phyloP scores from a whole-genome alignment of 2,113 vertebrate genomes.

The Athene noctua region DNA sequence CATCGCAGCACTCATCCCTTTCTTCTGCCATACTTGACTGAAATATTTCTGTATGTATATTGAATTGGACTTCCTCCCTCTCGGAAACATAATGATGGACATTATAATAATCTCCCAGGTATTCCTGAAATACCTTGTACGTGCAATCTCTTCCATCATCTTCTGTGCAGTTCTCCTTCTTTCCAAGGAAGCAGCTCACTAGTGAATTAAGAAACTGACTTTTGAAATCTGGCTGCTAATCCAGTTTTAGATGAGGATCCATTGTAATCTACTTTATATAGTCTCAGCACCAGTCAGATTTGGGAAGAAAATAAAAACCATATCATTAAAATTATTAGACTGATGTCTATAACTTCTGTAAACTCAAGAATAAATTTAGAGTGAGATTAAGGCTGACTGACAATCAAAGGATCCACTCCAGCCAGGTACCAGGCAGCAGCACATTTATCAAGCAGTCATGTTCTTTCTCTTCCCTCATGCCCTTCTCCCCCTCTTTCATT shows the following conservation, averaged over 20 bases:
- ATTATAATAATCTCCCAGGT: background rate
- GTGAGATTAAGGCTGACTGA: background rate
- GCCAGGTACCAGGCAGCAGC: background rate
- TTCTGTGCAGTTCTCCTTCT: background rate
- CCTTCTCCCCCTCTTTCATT: background rate
- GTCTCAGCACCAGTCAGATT: background rate
- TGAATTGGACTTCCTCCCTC: background rate
- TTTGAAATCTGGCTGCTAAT: background rate
- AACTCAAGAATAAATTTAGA: background rate
- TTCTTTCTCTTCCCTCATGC: background rate
- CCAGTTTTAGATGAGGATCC: background rate
- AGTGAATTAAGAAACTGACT: background rate
- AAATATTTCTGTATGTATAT: background rate
- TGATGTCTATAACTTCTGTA: background rate
- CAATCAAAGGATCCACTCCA: background rate
- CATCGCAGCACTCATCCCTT: background rate
- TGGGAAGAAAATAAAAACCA: background rate
- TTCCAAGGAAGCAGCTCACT: background rate
- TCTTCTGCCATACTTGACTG: background rate
- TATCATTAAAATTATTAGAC: background rate
- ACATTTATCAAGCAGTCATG: background rate
- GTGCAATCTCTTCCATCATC: background rate
- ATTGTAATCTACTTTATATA: background rate
- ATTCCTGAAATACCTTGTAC: background rate
- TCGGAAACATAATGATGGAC: background rate